A percentile compares a stretch with the other conserved stretches of the same genome.
Evolutionary conservation across 2,113 vertebrate species (phyloP).

Genomic region (Brachyistius frenatus): DNA sequence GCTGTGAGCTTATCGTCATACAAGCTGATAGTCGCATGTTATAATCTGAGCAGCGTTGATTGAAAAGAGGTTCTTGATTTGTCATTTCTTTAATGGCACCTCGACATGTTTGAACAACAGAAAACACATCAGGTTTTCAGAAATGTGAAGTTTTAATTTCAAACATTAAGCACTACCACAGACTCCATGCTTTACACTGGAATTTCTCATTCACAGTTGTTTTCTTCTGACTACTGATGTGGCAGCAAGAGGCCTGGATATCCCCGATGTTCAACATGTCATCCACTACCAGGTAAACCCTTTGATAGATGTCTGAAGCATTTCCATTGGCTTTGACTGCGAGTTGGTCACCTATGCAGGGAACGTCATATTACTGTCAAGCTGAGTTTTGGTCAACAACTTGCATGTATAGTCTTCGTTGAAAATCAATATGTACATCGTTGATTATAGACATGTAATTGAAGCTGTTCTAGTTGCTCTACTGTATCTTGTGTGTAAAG

Average conservation of each 20-base stretch:
- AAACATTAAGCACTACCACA: neutral
- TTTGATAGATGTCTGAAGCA: neutral
- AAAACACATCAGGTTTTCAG: neutral
- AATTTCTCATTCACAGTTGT: slow-evolving; percentile 82
- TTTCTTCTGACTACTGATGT: slow-evolving; percentile 97
- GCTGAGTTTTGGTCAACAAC: neutral
- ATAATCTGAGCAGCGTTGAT: too few relatives aligned
- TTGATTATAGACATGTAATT: too few relatives aligned
- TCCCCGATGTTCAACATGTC: slow-evolving; percentile 95
- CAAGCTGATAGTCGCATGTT: neutral
- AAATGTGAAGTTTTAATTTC: neutral
- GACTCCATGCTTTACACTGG: neutral
- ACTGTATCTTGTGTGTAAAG: neutral
- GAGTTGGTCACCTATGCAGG: too few relatives aligned
- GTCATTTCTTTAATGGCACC: too few relatives aligned
- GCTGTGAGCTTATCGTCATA: neutral
- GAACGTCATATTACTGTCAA: neutral
- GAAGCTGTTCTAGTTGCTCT: neutral
- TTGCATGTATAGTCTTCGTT: neutral
- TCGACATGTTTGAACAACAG: neutral
- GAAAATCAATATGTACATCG: too few relatives aligned
- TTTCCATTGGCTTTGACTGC: neutral
- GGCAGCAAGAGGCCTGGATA: slow-evolving; percentile 95
- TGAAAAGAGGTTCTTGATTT: too few relatives aligned
- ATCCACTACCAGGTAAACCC: slow-evolving; percentile 95